Conservation (phyloP, 64 coral and sea anemone genomes). For the Stylophora pistillata region DNA sequence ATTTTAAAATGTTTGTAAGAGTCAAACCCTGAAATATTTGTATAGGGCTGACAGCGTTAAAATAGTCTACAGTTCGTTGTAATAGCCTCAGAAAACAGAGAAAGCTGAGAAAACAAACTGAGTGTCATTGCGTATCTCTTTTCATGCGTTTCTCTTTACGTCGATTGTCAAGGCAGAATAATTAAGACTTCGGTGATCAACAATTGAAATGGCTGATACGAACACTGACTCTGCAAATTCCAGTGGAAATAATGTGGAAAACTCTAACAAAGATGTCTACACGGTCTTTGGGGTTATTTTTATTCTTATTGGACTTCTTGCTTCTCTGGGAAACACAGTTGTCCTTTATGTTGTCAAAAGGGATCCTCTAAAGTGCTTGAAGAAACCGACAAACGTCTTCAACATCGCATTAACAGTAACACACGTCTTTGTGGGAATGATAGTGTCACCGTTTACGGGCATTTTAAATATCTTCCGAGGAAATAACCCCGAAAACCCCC, state of each 20-base stretch:
- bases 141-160: not conserved
- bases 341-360: slow-evolving; percentile 30
- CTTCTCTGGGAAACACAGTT: slow-evolving; percentile 4
- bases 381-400: slow-evolving; percentile 28
- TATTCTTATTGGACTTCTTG: not conserved
- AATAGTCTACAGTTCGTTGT: not conserved
- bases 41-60: not conserved
- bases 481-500: not conserved
- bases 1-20: not conserved
- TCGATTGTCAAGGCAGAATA: not conserved
- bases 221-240: not conserved
- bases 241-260: not conserved
- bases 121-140: not conserved
- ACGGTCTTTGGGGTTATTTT: not conserved
- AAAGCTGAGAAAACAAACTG: slow-evolving; percentile 20
- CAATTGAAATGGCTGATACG: not conserved
- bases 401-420: slow-evolving; percentile 9
- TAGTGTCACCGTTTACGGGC: slow-evolving; percentile 1
- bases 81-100: not conserved
- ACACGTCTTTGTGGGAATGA: not conserved
- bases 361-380: slow-evolving; percentile 31
- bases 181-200: not conserved
- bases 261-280: not conserved
- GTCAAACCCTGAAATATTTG: not conserved
- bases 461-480: slow-evolving; percentile 15